phyloP scores from a whole-genome alignment of 1,140 invertebrate species.

The Andrena cerasifolii region DNA sequence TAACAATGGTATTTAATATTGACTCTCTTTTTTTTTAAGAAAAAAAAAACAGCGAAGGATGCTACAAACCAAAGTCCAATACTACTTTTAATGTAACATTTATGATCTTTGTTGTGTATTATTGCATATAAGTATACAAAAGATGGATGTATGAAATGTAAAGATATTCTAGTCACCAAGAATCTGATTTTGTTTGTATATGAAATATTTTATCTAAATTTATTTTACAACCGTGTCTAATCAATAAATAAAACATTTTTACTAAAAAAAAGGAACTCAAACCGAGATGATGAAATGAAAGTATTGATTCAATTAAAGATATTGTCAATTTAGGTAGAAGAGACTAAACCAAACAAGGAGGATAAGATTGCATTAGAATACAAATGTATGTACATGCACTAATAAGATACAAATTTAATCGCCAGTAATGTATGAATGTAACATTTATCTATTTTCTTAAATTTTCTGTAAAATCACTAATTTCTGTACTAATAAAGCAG shows the following conservation, averaged over 20 bases:
- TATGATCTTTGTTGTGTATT: slow-evolving; percentile 67
- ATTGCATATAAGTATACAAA: slow-evolving; percentile 71
- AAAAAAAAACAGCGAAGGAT: slow-evolving; percentile 63
- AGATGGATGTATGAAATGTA: slow-evolving; percentile 76
- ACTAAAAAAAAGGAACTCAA: slow-evolving; percentile 40
- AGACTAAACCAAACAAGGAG: slow-evolving; percentile 46
- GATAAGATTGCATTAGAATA: slow-evolving; percentile 57
- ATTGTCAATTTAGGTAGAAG: slow-evolving; percentile 67
- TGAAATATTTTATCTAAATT: slow-evolving; percentile 53
- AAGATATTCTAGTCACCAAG: slow-evolving; percentile 79
- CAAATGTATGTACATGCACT: slow-evolving; percentile 67
- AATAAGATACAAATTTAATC: slow-evolving; percentile 62
- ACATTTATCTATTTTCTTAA: slow-evolving; percentile 71
- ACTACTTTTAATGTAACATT: slow-evolving; percentile 69
- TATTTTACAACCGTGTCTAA: slow-evolving; percentile 38
- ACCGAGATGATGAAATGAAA: slow-evolving; percentile 54
- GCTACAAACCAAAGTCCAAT: slow-evolving; percentile 78
- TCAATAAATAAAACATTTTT: slow-evolving; percentile 34
- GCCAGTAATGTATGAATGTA: slow-evolving; percentile 63
- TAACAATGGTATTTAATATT: slow-evolving; percentile 57
- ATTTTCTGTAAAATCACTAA: slow-evolving; percentile 59
- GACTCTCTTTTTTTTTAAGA: slow-evolving; percentile 34
- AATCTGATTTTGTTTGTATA: slow-evolving; percentile 72
- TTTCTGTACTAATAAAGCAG: slow-evolving; percentile 61
- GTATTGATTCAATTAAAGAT: slow-evolving; percentile 63